Percentiles rank a stretch among this genome's conserved stretches.
Evolutionary conservation across 2,797 vertebrate genomes (phyloP).

Genomic region (Luscinia megarhynchos): DNA sequence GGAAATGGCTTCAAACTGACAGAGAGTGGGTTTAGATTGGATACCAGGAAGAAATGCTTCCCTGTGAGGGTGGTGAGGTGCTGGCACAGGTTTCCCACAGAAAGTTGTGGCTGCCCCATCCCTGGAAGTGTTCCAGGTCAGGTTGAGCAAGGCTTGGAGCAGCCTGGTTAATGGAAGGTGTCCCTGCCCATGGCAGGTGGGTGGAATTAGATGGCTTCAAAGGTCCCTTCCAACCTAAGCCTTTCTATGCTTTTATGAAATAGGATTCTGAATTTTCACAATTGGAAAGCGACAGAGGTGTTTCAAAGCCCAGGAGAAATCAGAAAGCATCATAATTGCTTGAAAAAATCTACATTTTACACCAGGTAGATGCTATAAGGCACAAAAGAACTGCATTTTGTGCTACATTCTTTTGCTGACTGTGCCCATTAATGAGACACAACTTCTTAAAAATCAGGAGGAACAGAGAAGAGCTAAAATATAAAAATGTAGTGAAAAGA

Average conservation of each 20-base stretch:
- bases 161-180: rapidly evolving
- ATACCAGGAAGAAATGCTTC: not conserved
- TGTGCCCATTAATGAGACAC: not conserved
- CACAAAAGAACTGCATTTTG: not conserved
- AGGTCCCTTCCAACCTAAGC: not conserved
- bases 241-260: not conserved
- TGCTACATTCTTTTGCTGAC: not conserved
- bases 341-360: not conserved
- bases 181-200: not conserved
- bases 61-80: not conserved
- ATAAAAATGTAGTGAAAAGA: not conserved
- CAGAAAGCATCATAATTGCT: not conserved
- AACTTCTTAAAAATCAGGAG: not conserved
- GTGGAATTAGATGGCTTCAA: not conserved
- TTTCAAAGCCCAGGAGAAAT: not conserved
- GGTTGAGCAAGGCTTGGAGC: rapidly evolving
- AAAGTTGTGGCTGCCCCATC: not conserved
- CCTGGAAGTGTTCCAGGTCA: not conserved
- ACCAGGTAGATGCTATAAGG: not conserved
- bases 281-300: not conserved
- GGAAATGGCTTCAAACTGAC: not conserved
- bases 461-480: not conserved
- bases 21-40: not conserved
- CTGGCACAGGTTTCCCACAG: not conserved
- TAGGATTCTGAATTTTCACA: not conserved